A percentile compares a stretch with the other conserved stretches of the same genome.
phyloP scores from a whole-genome alignment of 2,113 vertebrate genomes.

The Ellobius talpinus region DNA sequence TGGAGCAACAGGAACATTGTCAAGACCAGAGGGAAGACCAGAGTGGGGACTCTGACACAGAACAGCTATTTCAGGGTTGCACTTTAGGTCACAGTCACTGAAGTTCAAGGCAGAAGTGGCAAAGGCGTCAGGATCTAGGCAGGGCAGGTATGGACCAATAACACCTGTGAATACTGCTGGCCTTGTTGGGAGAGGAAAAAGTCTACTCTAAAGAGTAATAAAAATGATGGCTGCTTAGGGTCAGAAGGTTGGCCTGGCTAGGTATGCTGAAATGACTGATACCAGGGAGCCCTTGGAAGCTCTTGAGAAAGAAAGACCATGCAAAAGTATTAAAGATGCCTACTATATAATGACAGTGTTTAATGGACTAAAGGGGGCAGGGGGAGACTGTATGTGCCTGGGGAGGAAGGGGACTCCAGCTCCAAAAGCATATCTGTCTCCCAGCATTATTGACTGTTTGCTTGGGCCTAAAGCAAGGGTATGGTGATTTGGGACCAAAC shows the following conservation, averaged over 20 bases:
- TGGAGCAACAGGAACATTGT: not conserved
- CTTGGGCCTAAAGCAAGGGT: not conserved
- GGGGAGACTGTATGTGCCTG: not conserved
- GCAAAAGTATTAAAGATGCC: not conserved
- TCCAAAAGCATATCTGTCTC: not conserved
- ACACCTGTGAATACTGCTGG: not conserved
- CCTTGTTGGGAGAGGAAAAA: not conserved
- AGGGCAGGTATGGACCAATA: not conserved
- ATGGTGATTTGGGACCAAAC: conserved; percentile 29
- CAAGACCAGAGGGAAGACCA: not conserved
- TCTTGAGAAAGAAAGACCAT: conserved; percentile 41
- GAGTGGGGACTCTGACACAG: not conserved
- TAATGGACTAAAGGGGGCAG: not conserved
- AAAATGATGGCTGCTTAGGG: not conserved
- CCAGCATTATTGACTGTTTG: not conserved
- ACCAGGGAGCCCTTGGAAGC: not conserved
- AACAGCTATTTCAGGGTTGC: not conserved
- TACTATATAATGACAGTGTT: not conserved
- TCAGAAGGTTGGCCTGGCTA: not conserved
- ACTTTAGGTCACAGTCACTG: not conserved
- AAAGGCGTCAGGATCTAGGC: not conserved
- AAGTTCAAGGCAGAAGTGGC: not conserved
- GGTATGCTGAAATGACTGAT: conserved; percentile 7
- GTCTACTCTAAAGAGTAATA: not conserved
- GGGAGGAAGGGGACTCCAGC: not conserved